phyloP scores from a whole-genome alignment of 2,113 vertebrate species.

The Morone saxatilis region DNA sequence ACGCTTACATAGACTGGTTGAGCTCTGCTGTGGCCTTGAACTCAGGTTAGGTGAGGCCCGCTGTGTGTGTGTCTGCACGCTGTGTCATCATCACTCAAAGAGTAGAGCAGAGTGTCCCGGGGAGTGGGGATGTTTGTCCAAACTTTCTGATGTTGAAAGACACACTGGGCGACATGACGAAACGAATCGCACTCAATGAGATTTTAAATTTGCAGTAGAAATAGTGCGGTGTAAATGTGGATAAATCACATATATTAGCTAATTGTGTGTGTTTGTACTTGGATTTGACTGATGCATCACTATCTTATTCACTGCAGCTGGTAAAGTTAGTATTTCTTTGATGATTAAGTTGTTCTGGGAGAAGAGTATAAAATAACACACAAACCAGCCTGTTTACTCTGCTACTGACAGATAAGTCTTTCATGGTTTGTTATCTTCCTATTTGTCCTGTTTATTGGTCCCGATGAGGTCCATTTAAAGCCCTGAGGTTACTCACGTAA shows the following conservation, averaged over 20 bases:
- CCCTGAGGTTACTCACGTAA: background rate
- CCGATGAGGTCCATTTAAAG: background rate
- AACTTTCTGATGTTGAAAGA: conserved; percentile 34
- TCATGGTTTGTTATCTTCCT: background rate
- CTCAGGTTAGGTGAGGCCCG: conserved; percentile 38
- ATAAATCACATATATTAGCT: too few species aligned
- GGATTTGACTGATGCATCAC: too few species aligned
- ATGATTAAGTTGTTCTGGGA: background rate
- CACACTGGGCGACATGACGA: background rate
- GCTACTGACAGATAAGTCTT: background rate
- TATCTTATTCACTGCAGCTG: background rate
- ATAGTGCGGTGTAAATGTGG: too few species aligned
- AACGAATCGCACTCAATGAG: background rate
- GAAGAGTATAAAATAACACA: background rate
- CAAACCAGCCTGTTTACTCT: background rate
- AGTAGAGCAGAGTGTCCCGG: conserved; percentile 39
- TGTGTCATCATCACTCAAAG: conserved; percentile 43
- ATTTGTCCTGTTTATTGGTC: background rate
- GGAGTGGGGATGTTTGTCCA: conserved; percentile 13
- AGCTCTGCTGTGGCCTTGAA: conserved; percentile 52
- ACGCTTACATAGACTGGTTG: background rate
- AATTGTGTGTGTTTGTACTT: background rate
- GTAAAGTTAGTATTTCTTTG: background rate
- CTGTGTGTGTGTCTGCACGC: conserved; percentile 13
- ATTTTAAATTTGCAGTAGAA: background rate